Conservation (phyloP, 2,888 invertebrate genomes). For the Serripes groenlandicus region DNA sequence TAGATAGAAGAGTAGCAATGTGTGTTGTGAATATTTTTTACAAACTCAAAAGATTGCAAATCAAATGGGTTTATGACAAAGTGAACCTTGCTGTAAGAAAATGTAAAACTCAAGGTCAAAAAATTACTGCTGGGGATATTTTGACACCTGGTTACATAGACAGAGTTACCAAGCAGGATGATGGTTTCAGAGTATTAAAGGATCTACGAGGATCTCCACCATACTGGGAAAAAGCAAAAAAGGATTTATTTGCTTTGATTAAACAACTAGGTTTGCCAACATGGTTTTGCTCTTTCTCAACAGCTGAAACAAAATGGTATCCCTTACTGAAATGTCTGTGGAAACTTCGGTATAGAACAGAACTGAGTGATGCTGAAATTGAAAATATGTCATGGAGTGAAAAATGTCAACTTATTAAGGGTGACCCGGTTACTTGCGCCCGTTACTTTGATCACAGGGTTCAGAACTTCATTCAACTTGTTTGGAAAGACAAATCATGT, state of each 20-base stretch:
- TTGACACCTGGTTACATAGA: not conserved
- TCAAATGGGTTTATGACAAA: not conserved
- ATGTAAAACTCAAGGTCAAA: not conserved
- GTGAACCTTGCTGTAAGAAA: not conserved
- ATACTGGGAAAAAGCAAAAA: not conserved
- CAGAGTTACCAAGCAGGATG: not conserved
- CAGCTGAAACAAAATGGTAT: slow-evolving; percentile 3
- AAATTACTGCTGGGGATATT: not conserved
- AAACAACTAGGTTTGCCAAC: not conserved
- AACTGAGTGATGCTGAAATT: not conserved
- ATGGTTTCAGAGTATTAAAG: not conserved
- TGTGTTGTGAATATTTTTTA: slow-evolving; percentile 36
- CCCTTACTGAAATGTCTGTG: not conserved
- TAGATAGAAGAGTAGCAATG: not conserved
- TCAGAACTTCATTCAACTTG: slow-evolving; percentile 27
- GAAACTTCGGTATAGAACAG: not conserved
- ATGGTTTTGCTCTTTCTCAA: slow-evolving; percentile 32
- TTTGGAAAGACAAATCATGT: slow-evolving; percentile 17
- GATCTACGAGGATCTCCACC: not conserved
- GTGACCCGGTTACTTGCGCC: slow-evolving; percentile 41
- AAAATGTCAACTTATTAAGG: not conserved
- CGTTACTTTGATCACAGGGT: slow-evolving; percentile 52
- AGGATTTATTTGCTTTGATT: not conserved
- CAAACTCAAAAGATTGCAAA: slow-evolving; percentile 36
- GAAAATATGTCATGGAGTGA: not conserved